Evolutionary conservation across 2,797 vertebrate genomes (phyloP).

Genomic region (Tragopan temminckii): DNA sequence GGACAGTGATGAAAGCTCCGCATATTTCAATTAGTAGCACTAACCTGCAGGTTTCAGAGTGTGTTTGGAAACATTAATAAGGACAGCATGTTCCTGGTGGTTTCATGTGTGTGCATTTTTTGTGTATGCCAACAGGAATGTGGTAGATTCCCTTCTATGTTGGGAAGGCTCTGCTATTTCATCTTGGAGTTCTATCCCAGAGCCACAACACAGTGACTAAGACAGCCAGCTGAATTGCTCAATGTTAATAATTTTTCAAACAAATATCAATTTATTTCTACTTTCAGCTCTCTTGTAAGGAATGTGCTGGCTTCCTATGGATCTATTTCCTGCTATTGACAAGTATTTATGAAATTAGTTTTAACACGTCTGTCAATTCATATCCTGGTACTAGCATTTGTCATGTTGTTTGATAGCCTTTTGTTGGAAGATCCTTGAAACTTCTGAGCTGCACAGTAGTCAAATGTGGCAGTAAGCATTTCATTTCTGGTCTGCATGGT

Average conservation of each 20-base stretch:
- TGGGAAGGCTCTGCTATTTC: neutral
- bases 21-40: neutral
- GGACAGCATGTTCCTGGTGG: neutral
- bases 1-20: neutral
- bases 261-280: neutral
- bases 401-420: neutral
- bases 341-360: neutral
- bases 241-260: neutral
- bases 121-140: neutral
- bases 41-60: neutral
- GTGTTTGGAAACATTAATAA: neutral
- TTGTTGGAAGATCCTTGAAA: neutral
- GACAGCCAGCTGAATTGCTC: neutral
- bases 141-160: fast-evolving
- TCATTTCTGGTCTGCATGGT: neutral
- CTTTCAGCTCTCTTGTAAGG: neutral
- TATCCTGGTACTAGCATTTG: neutral
- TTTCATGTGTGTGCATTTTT: neutral
- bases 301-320: neutral
- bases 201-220: neutral
- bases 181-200: neutral
- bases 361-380: neutral
- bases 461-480: neutral
- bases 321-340: neutral
- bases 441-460: neutral